phyloP scores from a whole-genome alignment of 2,113 vertebrate species.

The Ptilonorhynchus violaceus region DNA sequence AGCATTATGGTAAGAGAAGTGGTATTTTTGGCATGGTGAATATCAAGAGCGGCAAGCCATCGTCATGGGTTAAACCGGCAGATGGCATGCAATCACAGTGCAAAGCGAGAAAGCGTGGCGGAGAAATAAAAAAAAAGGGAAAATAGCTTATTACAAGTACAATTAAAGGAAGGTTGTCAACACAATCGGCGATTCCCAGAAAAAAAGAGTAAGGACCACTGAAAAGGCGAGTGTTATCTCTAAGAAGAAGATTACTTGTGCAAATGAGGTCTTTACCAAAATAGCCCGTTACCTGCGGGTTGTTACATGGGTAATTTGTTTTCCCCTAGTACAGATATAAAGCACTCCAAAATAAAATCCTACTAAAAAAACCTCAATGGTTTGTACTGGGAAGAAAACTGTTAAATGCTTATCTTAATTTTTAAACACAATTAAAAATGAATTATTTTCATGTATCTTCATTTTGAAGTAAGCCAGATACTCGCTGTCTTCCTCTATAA shows the following conservation, averaged over 20 bases:
- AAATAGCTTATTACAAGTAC: constrained; percentile 98
- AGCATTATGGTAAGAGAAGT: constrained; percentile 95
- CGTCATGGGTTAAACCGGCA: constrained; percentile 94
- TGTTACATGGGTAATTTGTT: background rate
- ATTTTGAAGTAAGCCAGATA: background rate
- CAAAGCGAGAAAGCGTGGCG: constrained; percentile 95
- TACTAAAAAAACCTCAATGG: background rate
- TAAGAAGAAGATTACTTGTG: background rate
- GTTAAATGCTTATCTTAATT: background rate
- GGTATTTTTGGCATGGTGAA: constrained; percentile 88
- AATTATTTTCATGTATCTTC: background rate
- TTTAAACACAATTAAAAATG: background rate
- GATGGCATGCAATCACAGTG: constrained; percentile 97
- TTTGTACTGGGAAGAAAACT: background rate
- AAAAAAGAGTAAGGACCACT: constrained; percentile 60
- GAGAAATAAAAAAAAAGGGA: constrained; percentile 90
- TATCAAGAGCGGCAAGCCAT: constrained; percentile 96
- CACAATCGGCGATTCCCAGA: constrained; percentile 94
- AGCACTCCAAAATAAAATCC: background rate
- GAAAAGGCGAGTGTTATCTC: constrained; percentile 7
- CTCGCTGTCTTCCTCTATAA: background rate
- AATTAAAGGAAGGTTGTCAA: constrained; percentile 88
- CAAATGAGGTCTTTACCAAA: constrained; percentile 15
- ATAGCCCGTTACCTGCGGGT: background rate
- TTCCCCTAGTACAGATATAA: background rate